A percentile compares a stretch with the other conserved stretches of the same genome.
Conservation (phyloP, 2,113 vertebrate genomes). For the Corvus cornix region DNA sequence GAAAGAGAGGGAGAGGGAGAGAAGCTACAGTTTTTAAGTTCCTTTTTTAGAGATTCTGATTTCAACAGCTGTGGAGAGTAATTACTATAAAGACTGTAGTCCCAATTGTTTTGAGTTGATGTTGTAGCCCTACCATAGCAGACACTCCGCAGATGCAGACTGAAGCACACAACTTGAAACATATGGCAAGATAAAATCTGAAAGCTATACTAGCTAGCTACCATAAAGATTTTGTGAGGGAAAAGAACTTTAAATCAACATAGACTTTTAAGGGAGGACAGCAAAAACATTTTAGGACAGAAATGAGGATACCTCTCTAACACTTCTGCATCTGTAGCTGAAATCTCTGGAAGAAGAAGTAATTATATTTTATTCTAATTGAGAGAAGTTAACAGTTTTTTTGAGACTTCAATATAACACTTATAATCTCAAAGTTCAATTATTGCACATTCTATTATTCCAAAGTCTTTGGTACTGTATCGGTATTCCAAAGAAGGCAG, state of each 20-base stretch:
- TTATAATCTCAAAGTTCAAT: slow-evolving; percentile 7
- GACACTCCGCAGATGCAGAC: slow-evolving; percentile 65
- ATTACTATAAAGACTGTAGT: slow-evolving; percentile 66
- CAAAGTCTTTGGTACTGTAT: not conserved
- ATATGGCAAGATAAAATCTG: slow-evolving; percentile 66
- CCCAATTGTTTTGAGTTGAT: slow-evolving; percentile 57
- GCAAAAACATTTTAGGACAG: slow-evolving; percentile 6
- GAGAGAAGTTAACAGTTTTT: not conserved
- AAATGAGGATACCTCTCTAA: not conserved
- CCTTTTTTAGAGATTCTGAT: slow-evolving; percentile 36
- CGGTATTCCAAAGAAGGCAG: not conserved
- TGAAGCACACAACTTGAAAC: slow-evolving; percentile 62
- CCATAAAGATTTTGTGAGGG: slow-evolving; percentile 58
- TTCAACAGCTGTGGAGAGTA: slow-evolving; percentile 52
- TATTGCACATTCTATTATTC: slow-evolving; percentile 2
- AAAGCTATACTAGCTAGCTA: slow-evolving; percentile 59
- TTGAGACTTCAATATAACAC: not conserved
- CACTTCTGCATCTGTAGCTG: slow-evolving; percentile 26
- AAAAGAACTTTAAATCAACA: slow-evolving; percentile 29
- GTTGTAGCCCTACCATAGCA: slow-evolving; percentile 11
- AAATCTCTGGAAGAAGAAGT: not conserved
- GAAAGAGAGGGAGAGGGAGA: not conserved
- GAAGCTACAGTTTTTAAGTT: not conserved
- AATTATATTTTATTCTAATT: not conserved
- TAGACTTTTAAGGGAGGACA: slow-evolving; percentile 45